phyloP scores from a whole-genome alignment of 2,113 vertebrate genomes.

The Symphodus melops region DNA sequence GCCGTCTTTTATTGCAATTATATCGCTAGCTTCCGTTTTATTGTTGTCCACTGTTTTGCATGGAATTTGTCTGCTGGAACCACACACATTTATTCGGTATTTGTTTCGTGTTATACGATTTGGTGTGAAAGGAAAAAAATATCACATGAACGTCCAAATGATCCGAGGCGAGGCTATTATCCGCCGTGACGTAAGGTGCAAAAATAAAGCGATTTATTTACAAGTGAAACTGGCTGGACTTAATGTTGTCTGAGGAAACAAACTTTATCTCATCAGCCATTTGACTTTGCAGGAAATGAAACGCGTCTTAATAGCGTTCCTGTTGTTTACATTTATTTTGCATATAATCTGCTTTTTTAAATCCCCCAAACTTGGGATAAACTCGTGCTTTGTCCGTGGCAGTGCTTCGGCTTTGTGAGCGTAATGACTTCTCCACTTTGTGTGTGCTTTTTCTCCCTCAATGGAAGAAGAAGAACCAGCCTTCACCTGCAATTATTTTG shows the following conservation, averaged over 20 bases:
- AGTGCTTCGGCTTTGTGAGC: constrained; percentile 66
- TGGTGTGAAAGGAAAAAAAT: not conserved
- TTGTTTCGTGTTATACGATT: not conserved
- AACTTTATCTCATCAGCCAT: constrained; percentile 40
- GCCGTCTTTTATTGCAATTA: not conserved
- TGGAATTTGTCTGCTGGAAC: not conserved
- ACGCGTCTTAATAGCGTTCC: constrained; percentile 48
- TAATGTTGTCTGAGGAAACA: constrained; percentile 34
- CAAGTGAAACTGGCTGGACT: constrained; percentile 19
- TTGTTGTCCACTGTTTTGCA: not conserved
- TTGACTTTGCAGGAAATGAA: constrained; percentile 47
- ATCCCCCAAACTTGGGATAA: constrained; percentile 64
- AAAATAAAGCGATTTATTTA: constrained; percentile 31
- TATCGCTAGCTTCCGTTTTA: not conserved
- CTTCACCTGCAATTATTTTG: constrained; percentile 73
- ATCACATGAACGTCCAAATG: constrained; percentile 6
- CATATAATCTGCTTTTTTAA: constrained; percentile 61
- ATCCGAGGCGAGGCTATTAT: constrained; percentile 15
- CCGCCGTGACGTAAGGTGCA: constrained; percentile 17
- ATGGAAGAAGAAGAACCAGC: constrained; percentile 65
- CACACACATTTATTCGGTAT: not conserved
- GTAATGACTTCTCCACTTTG: constrained; percentile 60
- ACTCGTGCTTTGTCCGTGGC: constrained; percentile 70
- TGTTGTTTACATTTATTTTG: constrained; percentile 51
- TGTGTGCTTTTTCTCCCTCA: constrained; percentile 51